Evolutionary conservation across 2,113 vertebrate genomes (phyloP).

Genomic region (Alethe diademata): DNA sequence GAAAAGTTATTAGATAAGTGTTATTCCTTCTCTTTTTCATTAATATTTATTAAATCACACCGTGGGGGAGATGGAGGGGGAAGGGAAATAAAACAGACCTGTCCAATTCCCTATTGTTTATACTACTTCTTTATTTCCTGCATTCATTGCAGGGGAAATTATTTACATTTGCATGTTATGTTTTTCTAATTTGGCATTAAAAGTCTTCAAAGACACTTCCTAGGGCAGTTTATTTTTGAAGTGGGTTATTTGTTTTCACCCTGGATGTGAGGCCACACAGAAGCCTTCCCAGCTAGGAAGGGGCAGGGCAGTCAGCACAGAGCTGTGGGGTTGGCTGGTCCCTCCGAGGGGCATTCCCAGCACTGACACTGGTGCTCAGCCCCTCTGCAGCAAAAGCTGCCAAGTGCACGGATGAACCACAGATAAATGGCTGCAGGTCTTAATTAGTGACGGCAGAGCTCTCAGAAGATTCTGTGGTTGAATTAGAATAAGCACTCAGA

Average conservation of each 20-base stretch:
- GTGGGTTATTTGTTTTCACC: slow-evolving; percentile 25
- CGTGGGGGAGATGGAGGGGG: neutral
- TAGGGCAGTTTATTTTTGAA: slow-evolving; percentile 46
- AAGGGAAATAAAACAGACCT: neutral
- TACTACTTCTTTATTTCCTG: neutral
- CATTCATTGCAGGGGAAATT: neutral
- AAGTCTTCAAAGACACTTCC: slow-evolving; percentile 20
- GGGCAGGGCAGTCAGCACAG: neutral
- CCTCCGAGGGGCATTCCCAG: neutral
- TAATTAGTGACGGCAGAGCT: slow-evolving; percentile 1
- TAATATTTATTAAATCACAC: slow-evolving; percentile 1
- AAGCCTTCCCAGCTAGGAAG: neutral
- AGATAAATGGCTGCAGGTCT: neutral
- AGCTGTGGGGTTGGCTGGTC: neutral
- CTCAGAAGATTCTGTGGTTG: slow-evolving; percentile 19
- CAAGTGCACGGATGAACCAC: neutral
- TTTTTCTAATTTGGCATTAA: neutral
- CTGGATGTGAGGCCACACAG: neutral
- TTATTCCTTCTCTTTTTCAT: neutral
- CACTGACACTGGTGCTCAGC: neutral
- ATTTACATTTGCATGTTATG: neutral
- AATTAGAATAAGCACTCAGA: slow-evolving; percentile 13
- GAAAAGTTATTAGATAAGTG: slow-evolving; percentile 49
- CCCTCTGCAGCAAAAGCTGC: neutral
- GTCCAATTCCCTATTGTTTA: neutral